phyloP scores from a whole-genome alignment of 1,140 invertebrate genomes.

The Magallana gigas region DNA sequence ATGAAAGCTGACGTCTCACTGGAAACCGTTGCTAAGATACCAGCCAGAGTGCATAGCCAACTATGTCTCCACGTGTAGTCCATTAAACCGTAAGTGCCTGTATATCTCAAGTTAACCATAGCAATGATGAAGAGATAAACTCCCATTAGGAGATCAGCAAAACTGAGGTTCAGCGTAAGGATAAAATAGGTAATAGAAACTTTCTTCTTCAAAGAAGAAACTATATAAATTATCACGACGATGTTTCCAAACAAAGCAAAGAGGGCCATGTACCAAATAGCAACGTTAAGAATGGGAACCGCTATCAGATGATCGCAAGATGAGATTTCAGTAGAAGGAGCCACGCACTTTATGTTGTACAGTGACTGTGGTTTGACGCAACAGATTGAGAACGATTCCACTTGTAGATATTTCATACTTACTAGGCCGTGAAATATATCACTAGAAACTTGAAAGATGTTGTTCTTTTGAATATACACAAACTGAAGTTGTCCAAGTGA shows the following conservation, averaged over 20 bases:
- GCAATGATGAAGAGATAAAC: conserved; percentile 73
- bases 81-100: conserved; percentile 63
- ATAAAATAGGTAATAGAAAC: conserved; percentile 23
- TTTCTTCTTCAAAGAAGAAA: neutral
- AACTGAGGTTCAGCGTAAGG: conserved; percentile 60
- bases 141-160: conserved; percentile 70
- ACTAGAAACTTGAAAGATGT: conserved; percentile 43
- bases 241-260: conserved; percentile 61
- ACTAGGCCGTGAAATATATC: conserved; percentile 52
- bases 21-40: conserved; percentile 67
- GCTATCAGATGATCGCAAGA: conserved; percentile 62
- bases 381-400: conserved; percentile 60
- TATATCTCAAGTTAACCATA: conserved; percentile 64
- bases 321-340: conserved; percentile 57
- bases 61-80: conserved; percentile 66
- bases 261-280: conserved; percentile 58
- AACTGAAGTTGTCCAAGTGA: conserved; percentile 7
- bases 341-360: conserved; percentile 53
- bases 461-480: conserved; percentile 53
- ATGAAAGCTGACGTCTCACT: conserved; percentile 65
- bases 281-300: conserved; percentile 44
- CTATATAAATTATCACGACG: conserved; percentile 42
- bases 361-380: conserved; percentile 48
- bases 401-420: conserved; percentile 49
- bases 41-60: conserved; percentile 62